phyloP scores from a whole-genome alignment of 2,113 vertebrate genomes.

The Pachypanchax playfairii region DNA sequence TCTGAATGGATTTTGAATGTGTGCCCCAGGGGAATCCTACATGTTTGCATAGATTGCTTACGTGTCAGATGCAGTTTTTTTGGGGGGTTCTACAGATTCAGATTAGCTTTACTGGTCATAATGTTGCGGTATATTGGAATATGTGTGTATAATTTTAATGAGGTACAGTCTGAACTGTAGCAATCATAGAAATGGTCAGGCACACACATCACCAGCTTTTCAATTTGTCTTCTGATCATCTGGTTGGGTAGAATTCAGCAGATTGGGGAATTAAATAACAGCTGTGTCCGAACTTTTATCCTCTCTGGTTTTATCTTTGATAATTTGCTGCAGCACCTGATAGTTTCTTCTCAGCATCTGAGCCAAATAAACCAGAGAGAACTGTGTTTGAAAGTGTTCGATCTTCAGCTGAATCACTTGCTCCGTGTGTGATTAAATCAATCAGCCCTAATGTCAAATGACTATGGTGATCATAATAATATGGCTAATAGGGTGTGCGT shows the following conservation, averaged over 20 bases:
- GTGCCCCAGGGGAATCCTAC: no score
- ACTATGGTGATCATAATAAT: neutral
- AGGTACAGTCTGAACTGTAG: no score
- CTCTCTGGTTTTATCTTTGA: neutral
- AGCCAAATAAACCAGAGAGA: neutral
- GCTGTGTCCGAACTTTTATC: neutral
- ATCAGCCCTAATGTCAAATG: no score
- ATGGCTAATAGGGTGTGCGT: neutral
- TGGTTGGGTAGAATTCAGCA: neutral
- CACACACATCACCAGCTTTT: neutral
- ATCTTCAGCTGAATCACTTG: neutral
- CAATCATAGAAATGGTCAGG: neutral
- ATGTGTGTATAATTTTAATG: neutral
- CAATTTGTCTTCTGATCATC: neutral
- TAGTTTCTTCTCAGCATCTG: neutral
- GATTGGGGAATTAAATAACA: neutral
- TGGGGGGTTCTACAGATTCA: neutral
- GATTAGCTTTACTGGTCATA: neutral
- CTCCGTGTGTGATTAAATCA: neutral
- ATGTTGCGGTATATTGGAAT: neutral
- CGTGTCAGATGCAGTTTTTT: neutral
- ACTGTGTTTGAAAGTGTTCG: neutral
- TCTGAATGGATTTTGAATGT: no score
- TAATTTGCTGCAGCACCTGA: neutral
- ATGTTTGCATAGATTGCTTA: no score